Base-by-base conservation (phyloP, 1,140 invertebrate genomes). In the Aphis gossypii region DNA sequence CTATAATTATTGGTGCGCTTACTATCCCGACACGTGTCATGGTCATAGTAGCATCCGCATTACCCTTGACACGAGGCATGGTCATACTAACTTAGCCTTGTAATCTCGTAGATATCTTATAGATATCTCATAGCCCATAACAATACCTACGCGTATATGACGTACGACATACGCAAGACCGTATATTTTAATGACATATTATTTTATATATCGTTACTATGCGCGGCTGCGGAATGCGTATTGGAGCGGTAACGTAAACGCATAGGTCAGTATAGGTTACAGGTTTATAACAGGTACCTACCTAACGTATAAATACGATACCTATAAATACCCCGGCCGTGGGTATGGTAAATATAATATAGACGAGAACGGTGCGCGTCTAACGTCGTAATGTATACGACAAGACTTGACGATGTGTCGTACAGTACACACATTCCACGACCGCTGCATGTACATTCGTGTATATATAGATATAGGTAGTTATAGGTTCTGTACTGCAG, bases 351-450 rank as follows among this genome's bases (percentile, higher is more conserved):
- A 76, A 51, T 46, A 51, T 51, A 76, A 76, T 76, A 76, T 76
- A 76, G 60, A 68, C 60, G 60, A 68, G 60, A 68, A 68, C 30
- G n/a, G 60, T 68, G 60, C 60, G 14, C 38, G 38, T 41, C 38
- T 14, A n/a, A 68, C 60, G 14, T 76, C 6, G 60, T 76, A 76
- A 76, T 84, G 83, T 84, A 41, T 84, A 84, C 83, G 83, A 41
- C 83, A 41, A 76, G 83, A 84, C 83, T 25, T 84, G 60, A 76
- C 60, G 60, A n/a, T 76, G 83, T 84, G 38, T 84, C 83, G n/a
- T 30, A 44, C 38, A 84, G 23, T 30, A 84, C 83, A 84, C 83
- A 41, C 83, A 84, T 84, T 84, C 83, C 83, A 41, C 83, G 83
- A 84, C 83, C 7, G 38, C 30, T 84, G 25, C 38, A 25, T 44